Base-by-base conservation (phyloP, 2,113 vertebrate species). In the Falco punctatus region DNA sequence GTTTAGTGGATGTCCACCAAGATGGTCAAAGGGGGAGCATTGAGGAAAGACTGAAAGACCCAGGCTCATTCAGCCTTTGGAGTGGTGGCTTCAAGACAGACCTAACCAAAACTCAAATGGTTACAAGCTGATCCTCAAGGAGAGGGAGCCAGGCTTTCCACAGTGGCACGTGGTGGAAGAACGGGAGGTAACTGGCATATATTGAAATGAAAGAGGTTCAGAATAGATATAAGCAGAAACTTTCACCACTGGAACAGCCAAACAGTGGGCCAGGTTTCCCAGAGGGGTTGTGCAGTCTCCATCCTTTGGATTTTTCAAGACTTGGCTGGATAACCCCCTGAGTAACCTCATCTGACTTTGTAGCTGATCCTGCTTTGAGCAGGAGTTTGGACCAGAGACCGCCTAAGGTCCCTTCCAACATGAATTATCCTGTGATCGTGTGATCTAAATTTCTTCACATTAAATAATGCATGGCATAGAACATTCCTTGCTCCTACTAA, bases 401-500 rank as follows among this genome's bases (percentile, higher is more conserved):
- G 42, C 38, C 70, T 57, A 35, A 89, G 33, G 61, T 92, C 40
- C 40, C 27, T 89, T 89, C 73, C 66, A 69, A 58, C 22, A 62
- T 30, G 55, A 94, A 82, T 87, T 95, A 69, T 72, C 73, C 69
- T 52, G 11, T 80, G 51, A 83, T 91, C n/a, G 26, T 80, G 42
- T n/a, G 67, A 86, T 90, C 58, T 94, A 65, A 58, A 77, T 80
- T 89, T 85, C 72, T 92, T 57, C 70, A 73, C 19, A 51, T 74
- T 85, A 94, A 97, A 85, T 95, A 94, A 91, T 91, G 67, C 38
- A 80, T 51, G 13, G 54, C 54, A 82, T 62, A 91, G 66, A 88
- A 88, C 38, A 91, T 92, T 91, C 44, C 67, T 85, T 88, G 66
- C 54, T 97, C 42, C 23, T 66, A 87, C 58, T 92, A 35, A 94